These are phyloP conservation scores for Hyles lineata DNA, from an alignment of 2,888 invertebrate species.

Conservation along the genomic window DNA sequence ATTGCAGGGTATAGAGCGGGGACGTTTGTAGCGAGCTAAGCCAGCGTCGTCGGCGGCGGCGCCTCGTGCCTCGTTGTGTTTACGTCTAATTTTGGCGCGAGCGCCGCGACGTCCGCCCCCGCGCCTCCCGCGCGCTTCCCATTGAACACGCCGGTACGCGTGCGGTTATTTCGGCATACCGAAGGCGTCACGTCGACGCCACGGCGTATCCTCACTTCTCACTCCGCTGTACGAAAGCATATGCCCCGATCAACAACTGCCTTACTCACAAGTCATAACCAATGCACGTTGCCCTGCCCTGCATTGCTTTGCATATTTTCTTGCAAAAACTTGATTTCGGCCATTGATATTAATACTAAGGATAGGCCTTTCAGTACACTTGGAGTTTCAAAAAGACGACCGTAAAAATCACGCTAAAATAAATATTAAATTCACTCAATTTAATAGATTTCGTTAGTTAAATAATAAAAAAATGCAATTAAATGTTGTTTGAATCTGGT, in stretches of 20 bases:
- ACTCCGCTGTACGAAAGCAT: constrained; percentile 27
- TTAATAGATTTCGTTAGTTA: too few species aligned
- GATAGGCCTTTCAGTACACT: too few species aligned
- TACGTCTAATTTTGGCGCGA: constrained; percentile 84
- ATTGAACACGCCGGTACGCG: constrained; percentile 78
- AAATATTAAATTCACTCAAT: too few species aligned
- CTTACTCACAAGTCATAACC: background rate
- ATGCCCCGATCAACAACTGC: constrained; percentile 14
- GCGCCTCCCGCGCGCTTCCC: constrained; percentile 68
- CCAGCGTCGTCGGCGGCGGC: constrained; percentile 61
- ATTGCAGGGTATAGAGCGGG: constrained; percentile 21
- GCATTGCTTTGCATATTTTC: too few species aligned
- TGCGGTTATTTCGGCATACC: constrained; percentile 78
- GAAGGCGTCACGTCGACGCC: constrained; percentile 68
- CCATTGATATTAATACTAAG: too few species aligned
- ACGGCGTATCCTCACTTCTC: constrained; percentile 55
- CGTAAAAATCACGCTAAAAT: too few species aligned
- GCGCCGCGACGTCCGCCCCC: constrained; percentile 78
- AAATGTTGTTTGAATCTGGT: too few species aligned
- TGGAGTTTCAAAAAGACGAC: too few species aligned
- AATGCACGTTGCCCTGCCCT: too few species aligned
- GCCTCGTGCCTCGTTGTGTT: constrained; percentile 79
- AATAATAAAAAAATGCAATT: too few species aligned
- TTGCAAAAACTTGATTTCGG: too few species aligned
- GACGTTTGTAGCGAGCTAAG: constrained; percentile 44